Evolutionary conservation across 2,888 invertebrate species (phyloP).

Genomic region (Apodemia duryi): DNA sequence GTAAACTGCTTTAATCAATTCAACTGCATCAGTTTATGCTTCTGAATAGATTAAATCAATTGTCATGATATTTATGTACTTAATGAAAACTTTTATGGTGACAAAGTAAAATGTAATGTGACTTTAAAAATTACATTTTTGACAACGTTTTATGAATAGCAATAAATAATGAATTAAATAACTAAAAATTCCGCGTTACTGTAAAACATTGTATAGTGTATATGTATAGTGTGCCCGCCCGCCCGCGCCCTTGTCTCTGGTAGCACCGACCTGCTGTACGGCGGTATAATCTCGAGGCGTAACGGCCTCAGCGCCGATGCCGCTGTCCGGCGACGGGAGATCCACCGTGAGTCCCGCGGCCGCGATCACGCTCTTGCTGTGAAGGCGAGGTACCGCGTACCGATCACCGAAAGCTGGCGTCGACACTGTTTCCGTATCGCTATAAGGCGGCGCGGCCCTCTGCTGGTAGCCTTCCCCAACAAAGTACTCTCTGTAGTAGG

Average conservation of each 20-base stretch:
- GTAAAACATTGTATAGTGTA: slow-evolving; percentile 35
- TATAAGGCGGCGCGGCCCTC: slow-evolving; percentile 78
- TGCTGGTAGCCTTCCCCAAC: slow-evolving; percentile 81
- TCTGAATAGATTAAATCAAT: slow-evolving; percentile 18
- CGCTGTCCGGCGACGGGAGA: slow-evolving; percentile 96
- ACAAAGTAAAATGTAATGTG: slow-evolving; percentile 3
- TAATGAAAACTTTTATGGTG: slow-evolving; percentile 10
- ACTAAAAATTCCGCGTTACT: not conserved
- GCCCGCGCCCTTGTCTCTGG: slow-evolving; percentile 59
- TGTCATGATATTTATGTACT: slow-evolving; percentile 20
- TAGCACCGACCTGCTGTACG: slow-evolving; percentile 89
- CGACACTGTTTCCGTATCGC: slow-evolving; percentile 77
- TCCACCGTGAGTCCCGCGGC: slow-evolving; percentile 93
- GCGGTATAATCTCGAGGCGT: slow-evolving; percentile 94
- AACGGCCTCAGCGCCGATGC: slow-evolving; percentile 96
- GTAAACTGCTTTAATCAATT: slow-evolving; percentile 23
- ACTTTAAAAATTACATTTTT: not conserved
- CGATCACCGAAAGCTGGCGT: slow-evolving; percentile 84
- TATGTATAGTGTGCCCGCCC: slow-evolving; percentile 49
- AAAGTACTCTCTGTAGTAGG: slow-evolving; percentile 91
- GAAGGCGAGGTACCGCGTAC: slow-evolving; percentile 84
- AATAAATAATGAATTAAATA: slow-evolving; percentile 14
- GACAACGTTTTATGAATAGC: slow-evolving; percentile 5
- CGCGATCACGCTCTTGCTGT: slow-evolving; percentile 85
- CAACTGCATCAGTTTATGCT: slow-evolving; percentile 1